A percentile compares a stretch with the other conserved stretches of the same genome.
phyloP scores from a whole-genome alignment of 2,797 vertebrate species.

The Astyanax mexicanus region DNA sequence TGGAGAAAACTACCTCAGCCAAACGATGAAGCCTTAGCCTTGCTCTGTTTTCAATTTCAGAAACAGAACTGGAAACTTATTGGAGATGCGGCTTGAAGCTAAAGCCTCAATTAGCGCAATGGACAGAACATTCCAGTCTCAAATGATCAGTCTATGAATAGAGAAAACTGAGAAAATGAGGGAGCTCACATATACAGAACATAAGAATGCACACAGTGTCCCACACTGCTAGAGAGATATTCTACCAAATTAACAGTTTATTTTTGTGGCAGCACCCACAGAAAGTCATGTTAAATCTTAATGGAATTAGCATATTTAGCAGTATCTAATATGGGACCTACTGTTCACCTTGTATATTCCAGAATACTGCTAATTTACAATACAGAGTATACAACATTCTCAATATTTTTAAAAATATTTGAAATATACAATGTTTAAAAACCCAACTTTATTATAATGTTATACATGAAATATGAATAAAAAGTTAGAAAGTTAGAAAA shows the following conservation, averaged over 20 bases:
- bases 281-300: neutral
- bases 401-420: too few relatives aligned
- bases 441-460: too few relatives aligned
- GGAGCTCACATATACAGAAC: slow-evolving; percentile 9
- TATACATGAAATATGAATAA: too few relatives aligned
- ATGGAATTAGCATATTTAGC: neutral
- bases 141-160: slow-evolving; percentile 15
- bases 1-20: slow-evolving; percentile 34
- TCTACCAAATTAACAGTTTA: neutral
- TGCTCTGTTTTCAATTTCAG: slow-evolving; percentile 44
- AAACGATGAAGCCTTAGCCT: slow-evolving; percentile 34
- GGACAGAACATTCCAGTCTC: slow-evolving; percentile 23
- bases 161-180: slow-evolving; percentile 8
- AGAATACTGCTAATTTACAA: neutral
- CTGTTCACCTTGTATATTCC: neutral
- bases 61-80: slow-evolving; percentile 36
- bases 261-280: neutral
- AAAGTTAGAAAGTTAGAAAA: too few relatives aligned
- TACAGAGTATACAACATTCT: neutral
- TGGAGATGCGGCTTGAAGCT: slow-evolving; percentile 21
- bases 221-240: too few relatives aligned
- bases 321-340: neutral
- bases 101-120: slow-evolving; percentile 37
- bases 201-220: neutral
- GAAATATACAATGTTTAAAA: too few relatives aligned